These are phyloP conservation scores for Empidonax alnorum DNA, from an alignment of 2,113 vertebrate genomes.

Conservation along the genomic window DNA sequence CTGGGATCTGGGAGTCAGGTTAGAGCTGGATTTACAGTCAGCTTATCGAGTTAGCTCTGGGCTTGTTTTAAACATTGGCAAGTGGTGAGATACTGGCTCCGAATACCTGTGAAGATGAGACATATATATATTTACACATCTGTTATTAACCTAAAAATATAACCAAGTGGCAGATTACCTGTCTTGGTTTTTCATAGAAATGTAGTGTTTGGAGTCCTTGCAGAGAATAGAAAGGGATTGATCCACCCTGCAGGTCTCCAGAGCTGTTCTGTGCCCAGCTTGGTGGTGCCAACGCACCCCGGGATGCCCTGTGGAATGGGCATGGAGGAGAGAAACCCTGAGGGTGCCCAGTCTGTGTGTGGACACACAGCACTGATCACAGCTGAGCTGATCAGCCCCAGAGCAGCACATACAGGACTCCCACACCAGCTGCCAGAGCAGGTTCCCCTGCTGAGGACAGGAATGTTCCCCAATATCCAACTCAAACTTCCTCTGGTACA, in stretches of 20 bases:
- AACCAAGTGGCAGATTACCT: constrained; percentile 29
- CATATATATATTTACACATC: constrained; percentile 42
- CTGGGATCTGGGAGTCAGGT: neutral
- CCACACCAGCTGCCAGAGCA: neutral
- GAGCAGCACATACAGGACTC: neutral
- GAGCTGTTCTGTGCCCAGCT: neutral
- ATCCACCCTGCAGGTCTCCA: neutral
- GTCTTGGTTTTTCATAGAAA: neutral
- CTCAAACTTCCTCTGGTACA: rapidly evolving
- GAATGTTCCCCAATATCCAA: neutral
- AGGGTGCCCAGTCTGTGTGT: neutral
- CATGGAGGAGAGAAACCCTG: neutral
- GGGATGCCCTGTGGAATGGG: neutral
- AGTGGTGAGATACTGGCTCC: constrained; percentile 6
- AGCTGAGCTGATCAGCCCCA: neutral
- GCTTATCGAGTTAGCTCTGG: neutral
- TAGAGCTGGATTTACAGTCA: neutral
- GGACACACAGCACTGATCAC: neutral
- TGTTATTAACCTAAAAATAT: constrained; percentile 63
- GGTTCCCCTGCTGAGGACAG: neutral
- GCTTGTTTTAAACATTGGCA: constrained; percentile 49
- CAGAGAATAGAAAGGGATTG: neutral
- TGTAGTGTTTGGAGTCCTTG: neutral
- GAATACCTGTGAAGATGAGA: constrained; percentile 15
- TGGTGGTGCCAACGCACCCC: rapidly evolving